Percentiles rank a stretch among this genome's conserved stretches.
Conservation (phyloP, 2,797 vertebrate species). For the Ambastaia sidthimunki region DNA sequence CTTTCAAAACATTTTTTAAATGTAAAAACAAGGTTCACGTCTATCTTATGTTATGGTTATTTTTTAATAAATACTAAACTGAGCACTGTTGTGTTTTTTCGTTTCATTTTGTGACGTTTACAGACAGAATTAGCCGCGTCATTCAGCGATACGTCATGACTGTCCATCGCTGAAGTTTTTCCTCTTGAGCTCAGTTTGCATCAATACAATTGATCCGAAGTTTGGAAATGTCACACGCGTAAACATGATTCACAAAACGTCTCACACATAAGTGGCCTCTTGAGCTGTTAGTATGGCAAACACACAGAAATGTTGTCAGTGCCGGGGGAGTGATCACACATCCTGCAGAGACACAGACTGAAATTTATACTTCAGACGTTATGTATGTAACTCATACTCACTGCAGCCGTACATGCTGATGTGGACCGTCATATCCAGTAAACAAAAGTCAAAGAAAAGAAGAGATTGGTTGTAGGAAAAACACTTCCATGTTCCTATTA, state of each 20-base stretch:
- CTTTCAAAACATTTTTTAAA: too few species aligned
- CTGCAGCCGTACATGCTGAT: not conserved
- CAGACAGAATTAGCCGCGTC: constrained; percentile 17
- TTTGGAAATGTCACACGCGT: constrained; percentile 35
- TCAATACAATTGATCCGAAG: constrained; percentile 32
- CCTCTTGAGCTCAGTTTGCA: constrained; percentile 55
- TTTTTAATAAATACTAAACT: not conserved
- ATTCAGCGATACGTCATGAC: constrained; percentile 1
- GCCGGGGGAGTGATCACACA: not conserved
- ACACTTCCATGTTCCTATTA: too few species aligned
- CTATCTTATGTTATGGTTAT: too few species aligned
- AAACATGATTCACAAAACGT: constrained; percentile 23
- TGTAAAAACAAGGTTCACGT: too few species aligned
- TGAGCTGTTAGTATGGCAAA: constrained; percentile 31
- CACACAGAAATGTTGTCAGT: constrained; percentile 9
- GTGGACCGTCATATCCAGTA: too few species aligned
- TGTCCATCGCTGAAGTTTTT: constrained; percentile 16
- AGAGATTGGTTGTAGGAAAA: too few species aligned
- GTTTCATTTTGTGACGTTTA: constrained; percentile 29
- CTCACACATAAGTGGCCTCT: constrained; percentile 22
- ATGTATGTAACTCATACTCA: not conserved
- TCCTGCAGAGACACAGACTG: not conserved
- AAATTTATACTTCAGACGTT: not conserved
- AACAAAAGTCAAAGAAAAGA: not conserved
- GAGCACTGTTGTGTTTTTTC: not conserved